Percentiles rank a stretch among this genome's conserved stretches.
Conservation (phyloP, 2,797 vertebrate genomes). For the Phrynocephalus forsythii region DNA sequence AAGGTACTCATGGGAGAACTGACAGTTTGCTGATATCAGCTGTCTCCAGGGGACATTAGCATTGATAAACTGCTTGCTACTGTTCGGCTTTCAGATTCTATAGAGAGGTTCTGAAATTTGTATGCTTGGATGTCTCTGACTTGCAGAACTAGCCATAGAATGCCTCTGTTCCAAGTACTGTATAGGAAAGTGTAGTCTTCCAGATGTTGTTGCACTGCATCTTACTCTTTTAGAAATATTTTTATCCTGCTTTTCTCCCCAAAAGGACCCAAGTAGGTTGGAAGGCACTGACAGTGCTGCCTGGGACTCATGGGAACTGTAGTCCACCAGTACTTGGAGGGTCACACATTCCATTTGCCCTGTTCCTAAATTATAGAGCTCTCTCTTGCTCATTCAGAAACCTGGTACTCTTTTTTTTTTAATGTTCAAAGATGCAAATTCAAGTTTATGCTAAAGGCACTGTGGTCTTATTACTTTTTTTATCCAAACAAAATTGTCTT, state of each 20-base stretch:
- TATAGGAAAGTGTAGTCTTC: neutral
- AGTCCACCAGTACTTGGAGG: neutral
- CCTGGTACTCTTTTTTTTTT: neutral
- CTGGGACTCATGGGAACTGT: neutral
- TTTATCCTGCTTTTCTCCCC: no score
- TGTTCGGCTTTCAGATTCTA: no score
- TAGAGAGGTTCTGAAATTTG: no score
- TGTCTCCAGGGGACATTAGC: no score
- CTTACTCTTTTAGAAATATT: no score
- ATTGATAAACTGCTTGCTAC: no score
- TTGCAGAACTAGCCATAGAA: neutral
- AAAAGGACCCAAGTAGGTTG: no score
- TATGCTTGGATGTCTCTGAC: no score
- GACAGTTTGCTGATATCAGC: no score
- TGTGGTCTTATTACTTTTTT: slow-evolving; percentile 42
- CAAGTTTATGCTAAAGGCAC: slow-evolving; percentile 52
- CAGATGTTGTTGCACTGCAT: neutral
- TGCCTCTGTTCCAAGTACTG: no score
- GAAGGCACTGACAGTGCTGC: neutral
- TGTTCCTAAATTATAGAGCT: neutral
- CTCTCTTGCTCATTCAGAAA: neutral
- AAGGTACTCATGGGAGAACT: neutral
- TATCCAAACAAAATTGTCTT: slow-evolving; percentile 38
- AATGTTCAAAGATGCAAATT: neutral
- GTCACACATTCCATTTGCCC: neutral